These are phyloP conservation scores for Panagrolaimus sp. DNA, from an alignment of 1,140 invertebrate species.

Conservation along the genomic window DNA sequence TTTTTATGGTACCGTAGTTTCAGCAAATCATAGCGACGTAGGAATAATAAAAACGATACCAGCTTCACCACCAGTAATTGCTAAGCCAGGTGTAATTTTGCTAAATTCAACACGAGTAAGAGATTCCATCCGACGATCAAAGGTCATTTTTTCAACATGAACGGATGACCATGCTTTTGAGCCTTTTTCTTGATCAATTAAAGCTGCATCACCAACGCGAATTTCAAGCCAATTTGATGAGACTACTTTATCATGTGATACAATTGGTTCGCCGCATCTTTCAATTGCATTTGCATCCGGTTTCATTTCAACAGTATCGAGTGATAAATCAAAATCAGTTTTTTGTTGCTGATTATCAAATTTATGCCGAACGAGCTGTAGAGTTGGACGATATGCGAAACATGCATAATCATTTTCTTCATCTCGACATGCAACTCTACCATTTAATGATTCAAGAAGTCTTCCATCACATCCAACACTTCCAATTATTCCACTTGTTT, in stretches of 20 bases:
- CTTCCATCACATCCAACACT: neutral
- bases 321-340: neutral
- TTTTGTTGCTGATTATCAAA: neutral
- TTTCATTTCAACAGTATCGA: neutral
- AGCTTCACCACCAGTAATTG: conserved; percentile 9
- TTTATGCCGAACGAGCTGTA: neutral
- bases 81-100: neutral
- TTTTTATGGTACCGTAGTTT: neutral
- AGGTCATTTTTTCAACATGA: neutral
- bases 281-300: neutral
- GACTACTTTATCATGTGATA: neutral
- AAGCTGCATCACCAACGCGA: neutral
- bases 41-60: conserved; percentile 4
- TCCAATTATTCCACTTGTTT: neutral
- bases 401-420: neutral
- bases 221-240: neutral
- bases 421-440: neutral
- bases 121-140: neutral
- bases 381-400: neutral
- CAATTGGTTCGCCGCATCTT: neutral
- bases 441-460: neutral
- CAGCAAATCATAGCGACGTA: neutral
- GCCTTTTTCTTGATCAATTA: no score
- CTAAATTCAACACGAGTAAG: conserved; percentile 7
- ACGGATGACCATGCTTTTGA: neutral